These are phyloP conservation scores for Syngnathus acus DNA, from an alignment of 2,797 vertebrate genomes.

Conservation along the genomic window DNA sequence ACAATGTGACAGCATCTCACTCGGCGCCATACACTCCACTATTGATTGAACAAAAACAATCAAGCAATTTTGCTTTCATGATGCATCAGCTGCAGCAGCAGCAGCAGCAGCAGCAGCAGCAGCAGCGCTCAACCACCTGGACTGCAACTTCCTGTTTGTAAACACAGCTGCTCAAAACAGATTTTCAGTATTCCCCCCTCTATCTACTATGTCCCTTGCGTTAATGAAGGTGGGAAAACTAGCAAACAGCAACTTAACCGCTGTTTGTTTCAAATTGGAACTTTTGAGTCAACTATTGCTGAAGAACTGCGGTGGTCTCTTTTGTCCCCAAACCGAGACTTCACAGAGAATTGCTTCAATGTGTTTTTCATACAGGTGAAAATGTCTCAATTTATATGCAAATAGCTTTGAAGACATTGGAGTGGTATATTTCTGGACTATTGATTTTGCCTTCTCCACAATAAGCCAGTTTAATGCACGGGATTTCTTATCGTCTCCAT, in stretches of 20 bases:
- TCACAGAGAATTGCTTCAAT: constrained; percentile 5
- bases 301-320: neutral
- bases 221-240: neutral
- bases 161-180: neutral
- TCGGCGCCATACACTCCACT: constrained; percentile 13
- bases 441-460: constrained; percentile 23
- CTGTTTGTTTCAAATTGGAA: no score
- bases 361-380: constrained; percentile 30
- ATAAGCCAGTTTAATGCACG: constrained; percentile 35
- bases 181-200: neutral
- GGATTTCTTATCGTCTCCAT: constrained; percentile 51
- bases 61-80: constrained; percentile 15
- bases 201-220: neutral
- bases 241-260: no score
- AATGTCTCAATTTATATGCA: constrained; percentile 53
- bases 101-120: neutral
- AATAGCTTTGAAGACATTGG: constrained; percentile 21
- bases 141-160: constrained; percentile 1
- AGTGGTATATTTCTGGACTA: constrained; percentile 23
- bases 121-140: constrained; percentile 18
- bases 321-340: neutral
- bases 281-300: no score
- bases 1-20: constrained; percentile 41
- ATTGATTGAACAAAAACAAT: constrained; percentile 7
- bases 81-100: constrained; percentile 5